Evolutionary conservation across 2,888 invertebrate genomes (phyloP).

Genomic region (Pyralis farinalis): DNA sequence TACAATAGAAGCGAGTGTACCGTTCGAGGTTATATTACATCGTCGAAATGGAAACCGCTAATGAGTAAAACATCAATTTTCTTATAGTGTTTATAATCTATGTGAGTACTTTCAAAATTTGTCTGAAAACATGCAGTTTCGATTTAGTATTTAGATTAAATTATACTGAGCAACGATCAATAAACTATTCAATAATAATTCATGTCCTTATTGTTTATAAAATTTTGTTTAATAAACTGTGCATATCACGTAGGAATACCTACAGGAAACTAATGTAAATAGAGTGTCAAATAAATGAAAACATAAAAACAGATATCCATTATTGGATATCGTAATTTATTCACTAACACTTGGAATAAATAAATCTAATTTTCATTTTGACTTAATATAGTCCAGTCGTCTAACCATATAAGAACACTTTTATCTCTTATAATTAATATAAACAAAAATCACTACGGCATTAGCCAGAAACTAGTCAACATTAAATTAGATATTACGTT

Average conservation of each 20-base stretch:
- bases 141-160: constrained; percentile 13
- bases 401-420: constrained; percentile 75
- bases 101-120: constrained; percentile 9
- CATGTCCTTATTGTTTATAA: constrained; percentile 18
- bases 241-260: constrained; percentile 14
- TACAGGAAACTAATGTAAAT: constrained; percentile 4
- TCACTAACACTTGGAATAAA: constrained; percentile 19
- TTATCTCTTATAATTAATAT: constrained; percentile 38
- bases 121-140: constrained; percentile 9
- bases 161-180: constrained; percentile 45
- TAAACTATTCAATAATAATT: constrained; percentile 36
- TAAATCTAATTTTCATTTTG: constrained; percentile 22
- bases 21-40: not conserved
- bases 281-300: constrained; percentile 7
- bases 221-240: constrained; percentile 18
- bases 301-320: not conserved
- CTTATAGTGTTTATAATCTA: constrained; percentile 7
- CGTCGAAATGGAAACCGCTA: constrained; percentile 6
- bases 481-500: constrained; percentile 32
- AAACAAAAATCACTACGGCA: constrained; percentile 20
- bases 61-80: not conserved
- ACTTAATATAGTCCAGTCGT: constrained; percentile 33
- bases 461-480: constrained; percentile 31
- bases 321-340: constrained; percentile 7
- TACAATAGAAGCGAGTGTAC: not conserved